A percentile compares a stretch with the other conserved stretches of the same genome.
phyloP scores from a whole-genome alignment of 2,888 invertebrate genomes.

The Gryllus longicercus region DNA sequence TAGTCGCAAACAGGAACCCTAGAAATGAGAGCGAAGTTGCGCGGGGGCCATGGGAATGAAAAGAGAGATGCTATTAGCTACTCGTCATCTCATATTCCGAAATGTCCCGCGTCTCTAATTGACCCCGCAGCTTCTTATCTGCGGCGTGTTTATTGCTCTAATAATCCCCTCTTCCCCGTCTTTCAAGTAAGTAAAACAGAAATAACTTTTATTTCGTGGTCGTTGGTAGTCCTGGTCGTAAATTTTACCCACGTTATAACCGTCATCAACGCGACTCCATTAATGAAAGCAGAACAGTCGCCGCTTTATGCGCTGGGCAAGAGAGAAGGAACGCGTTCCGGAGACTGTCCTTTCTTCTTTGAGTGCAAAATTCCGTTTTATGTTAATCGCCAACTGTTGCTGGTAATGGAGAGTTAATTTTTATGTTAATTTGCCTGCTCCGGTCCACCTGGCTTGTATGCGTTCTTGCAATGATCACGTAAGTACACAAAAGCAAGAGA shows the following conservation, averaged over 20 bases:
- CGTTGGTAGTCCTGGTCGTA: not conserved
- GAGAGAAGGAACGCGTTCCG: not conserved
- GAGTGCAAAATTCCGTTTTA: conserved; percentile 17
- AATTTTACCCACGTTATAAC: not conserved
- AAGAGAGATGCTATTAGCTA: too few relatives aligned
- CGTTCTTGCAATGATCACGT: too few relatives aligned
- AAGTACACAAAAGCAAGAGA: too few relatives aligned
- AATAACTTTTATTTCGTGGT: not conserved
- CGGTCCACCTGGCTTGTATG: too few relatives aligned
- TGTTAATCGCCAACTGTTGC: conserved; percentile 8
- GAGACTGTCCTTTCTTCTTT: not conserved
- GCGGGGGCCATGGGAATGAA: too few relatives aligned
- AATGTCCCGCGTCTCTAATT: not conserved
- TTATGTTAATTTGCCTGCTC: not conserved
- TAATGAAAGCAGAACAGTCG: not conserved
- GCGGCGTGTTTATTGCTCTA: not conserved
- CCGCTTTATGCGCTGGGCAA: not conserved
- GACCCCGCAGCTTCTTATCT: not conserved
- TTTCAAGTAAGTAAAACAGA: not conserved
- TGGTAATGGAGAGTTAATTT: conserved; percentile 10
- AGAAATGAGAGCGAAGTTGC: too few relatives aligned
- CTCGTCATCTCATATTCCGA: not conserved
- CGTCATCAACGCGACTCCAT: conserved; percentile 17
- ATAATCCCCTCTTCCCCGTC: not conserved
- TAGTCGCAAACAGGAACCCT: too few relatives aligned